Evolutionary conservation across 2,113 vertebrate species (phyloP).

Genomic region (Laticauda colubrina): DNA sequence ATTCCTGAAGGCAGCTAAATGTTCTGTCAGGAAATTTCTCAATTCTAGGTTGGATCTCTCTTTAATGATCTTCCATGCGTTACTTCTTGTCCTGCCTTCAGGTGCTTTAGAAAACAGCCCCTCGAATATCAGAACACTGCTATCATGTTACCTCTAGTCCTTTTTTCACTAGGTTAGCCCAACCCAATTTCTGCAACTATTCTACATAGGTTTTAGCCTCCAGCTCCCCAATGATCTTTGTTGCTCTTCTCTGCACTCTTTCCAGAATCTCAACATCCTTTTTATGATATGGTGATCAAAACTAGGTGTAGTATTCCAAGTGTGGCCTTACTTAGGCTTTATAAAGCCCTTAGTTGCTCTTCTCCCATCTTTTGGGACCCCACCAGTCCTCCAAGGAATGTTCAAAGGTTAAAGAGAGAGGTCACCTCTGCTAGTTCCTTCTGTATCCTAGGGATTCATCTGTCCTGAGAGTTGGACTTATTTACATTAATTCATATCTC

Average conservation of each 20-base stretch:
- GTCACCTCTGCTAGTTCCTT: neutral
- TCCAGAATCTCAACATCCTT: neutral
- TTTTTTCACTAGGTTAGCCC: neutral
- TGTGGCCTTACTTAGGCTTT: neutral
- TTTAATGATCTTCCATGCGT: too few relatives aligned
- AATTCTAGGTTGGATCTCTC: too few relatives aligned
- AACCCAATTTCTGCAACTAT: neutral
- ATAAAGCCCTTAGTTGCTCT: neutral
- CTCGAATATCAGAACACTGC: too few relatives aligned
- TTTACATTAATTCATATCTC: neutral
- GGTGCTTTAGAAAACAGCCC: too few relatives aligned
- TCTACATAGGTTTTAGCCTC: neutral
- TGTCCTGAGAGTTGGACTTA: neutral
- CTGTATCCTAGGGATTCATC: neutral
- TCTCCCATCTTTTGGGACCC: neutral
- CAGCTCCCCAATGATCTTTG: neutral
- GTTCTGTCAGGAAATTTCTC: too few relatives aligned
- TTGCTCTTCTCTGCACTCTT: neutral
- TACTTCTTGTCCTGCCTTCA: too few relatives aligned
- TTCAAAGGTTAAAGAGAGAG: neutral
- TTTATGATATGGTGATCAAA: neutral
- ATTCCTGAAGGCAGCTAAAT: too few relatives aligned
- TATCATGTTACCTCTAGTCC: too few relatives aligned
- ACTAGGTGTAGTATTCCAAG: neutral
- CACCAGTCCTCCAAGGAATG: neutral